phyloP scores from a whole-genome alignment of 2,888 invertebrate species.

The Sthenelais limicola region DNA sequence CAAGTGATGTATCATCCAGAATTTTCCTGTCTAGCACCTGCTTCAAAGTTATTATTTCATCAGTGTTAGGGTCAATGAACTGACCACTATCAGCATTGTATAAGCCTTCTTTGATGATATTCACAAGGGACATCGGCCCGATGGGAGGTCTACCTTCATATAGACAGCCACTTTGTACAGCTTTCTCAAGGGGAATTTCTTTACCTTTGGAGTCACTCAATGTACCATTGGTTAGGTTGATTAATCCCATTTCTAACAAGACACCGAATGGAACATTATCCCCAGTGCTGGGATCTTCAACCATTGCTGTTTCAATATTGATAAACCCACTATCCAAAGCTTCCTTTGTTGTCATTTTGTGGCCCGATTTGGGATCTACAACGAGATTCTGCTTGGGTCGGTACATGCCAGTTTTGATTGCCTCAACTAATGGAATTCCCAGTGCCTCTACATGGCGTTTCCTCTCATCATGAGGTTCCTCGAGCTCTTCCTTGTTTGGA shows the following conservation, averaged over 20 bases:
- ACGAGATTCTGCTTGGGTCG: slow-evolving; percentile 79
- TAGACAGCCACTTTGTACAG: slow-evolving; percentile 43
- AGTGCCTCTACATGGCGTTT: neutral
- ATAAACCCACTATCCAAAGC: slow-evolving; percentile 76
- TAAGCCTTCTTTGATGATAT: slow-evolving; percentile 82
- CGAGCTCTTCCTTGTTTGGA: neutral
- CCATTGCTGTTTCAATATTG: slow-evolving; percentile 39
- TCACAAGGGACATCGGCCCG: slow-evolving; percentile 46
- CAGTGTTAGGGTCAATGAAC: slow-evolving; percentile 86
- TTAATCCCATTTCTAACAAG: slow-evolving; percentile 84
- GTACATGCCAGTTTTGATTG: slow-evolving; percentile 78
- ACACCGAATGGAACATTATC: slow-evolving; percentile 81
- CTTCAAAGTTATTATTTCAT: slow-evolving; percentile 81
- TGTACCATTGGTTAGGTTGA: slow-evolving; percentile 79
- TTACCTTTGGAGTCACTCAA: slow-evolving; percentile 79
- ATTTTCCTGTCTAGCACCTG: slow-evolving; percentile 50
- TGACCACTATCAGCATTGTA: slow-evolving; percentile 80
- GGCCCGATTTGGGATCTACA: slow-evolving; percentile 45
- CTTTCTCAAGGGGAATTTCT: slow-evolving; percentile 47
- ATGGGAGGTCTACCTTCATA: slow-evolving; percentile 24
- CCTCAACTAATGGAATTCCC: slow-evolving; percentile 74
- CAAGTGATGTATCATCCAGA: slow-evolving; percentile 50
- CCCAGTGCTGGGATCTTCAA: slow-evolving; percentile 48
- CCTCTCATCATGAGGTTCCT: neutral
- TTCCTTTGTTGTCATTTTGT: slow-evolving; percentile 69